Conservation (phyloP, 2,888 invertebrate genomes). For the Lissocephala sabroskyi region DNA sequence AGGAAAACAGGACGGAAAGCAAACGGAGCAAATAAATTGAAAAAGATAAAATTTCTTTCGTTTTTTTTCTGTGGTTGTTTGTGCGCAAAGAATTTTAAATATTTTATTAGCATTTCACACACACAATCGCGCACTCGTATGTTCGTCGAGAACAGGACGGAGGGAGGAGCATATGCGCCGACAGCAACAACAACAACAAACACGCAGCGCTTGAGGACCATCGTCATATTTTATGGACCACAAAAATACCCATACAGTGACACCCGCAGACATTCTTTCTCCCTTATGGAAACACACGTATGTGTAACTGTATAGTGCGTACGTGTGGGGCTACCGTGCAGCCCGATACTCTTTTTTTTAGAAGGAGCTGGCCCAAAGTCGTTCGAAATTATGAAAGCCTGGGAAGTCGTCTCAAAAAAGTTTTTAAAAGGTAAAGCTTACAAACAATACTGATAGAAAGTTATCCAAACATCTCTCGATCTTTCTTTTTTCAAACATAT, state of each 20-base stretch:
- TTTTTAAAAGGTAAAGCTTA: too few species aligned
- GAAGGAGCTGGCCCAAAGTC: too few species aligned
- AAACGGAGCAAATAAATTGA: constrained; percentile 19
- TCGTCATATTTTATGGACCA: background rate
- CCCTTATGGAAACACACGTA: too few species aligned
- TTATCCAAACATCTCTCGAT: too few species aligned
- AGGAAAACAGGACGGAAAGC: background rate
- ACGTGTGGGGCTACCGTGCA: background rate
- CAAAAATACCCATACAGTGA: background rate
- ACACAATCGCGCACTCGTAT: background rate
- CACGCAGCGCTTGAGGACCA: background rate
- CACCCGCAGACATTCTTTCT: too few species aligned
- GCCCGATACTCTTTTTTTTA: too few species aligned
- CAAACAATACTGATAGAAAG: too few species aligned
- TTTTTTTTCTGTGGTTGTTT: too few species aligned
- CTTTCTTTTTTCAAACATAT: too few species aligned
- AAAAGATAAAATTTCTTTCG: constrained; percentile 16
- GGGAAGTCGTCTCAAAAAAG: too few species aligned
- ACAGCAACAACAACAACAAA: background rate
- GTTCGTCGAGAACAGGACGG: background rate
- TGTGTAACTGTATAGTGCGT: background rate
- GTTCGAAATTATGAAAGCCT: too few species aligned
- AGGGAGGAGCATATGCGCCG: background rate
- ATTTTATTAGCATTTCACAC: constrained; percentile 19
- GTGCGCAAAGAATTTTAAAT: constrained; percentile 23